Evolutionary conservation across 2,888 invertebrate species (phyloP), one percentile per base, ranked within the genome.

Genomic region (Drosophila atroscutellata): DNA sequence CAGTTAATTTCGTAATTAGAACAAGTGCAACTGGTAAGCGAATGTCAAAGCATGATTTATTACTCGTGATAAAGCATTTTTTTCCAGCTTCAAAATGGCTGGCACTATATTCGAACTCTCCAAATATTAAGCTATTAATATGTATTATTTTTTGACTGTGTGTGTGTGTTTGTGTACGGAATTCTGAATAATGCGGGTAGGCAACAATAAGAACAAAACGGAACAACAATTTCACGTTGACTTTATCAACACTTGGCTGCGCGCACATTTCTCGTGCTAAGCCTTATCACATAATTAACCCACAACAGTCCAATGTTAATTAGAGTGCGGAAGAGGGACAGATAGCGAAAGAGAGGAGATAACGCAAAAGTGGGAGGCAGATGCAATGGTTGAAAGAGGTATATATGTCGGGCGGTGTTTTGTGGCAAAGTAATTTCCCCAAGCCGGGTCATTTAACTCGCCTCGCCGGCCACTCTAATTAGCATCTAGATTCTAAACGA

Each of bases 381-480:
- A 45, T 42, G 20, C 42, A 42, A 0, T 20, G 42, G 20, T 42
- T 11, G 52, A 54, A 37, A 42, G 45, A 32, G 15, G 32, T 42
- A 42, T 39, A 49, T 37, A 9, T 37, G 18, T 6, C 9, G 26
- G 20, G 45, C 56, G 36, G 45, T 59, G 36, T 54, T 28, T 42
- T 36, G 26, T 13, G 60, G 61, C 52, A 42, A 24, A 57, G 45
- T 50, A 50, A 72, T 55, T 66, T 63, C 50, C 49, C 32, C 51
- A 30, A 61, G 66, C 47, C 67, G 75, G 87, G 87, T 86, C 84
- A 85, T 86, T 84, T 84, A 86, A 84, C 85, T 55, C 82, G 63
- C 37, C 52, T 50, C 50, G 65, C 51, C 54, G 51, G 30, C 26
- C 65, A 82, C 75, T 74, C 61, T 80, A 80, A 82, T 85, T 85